Conservation (phyloP, 2,888 invertebrate species). For the Crocallis elinguaria region DNA sequence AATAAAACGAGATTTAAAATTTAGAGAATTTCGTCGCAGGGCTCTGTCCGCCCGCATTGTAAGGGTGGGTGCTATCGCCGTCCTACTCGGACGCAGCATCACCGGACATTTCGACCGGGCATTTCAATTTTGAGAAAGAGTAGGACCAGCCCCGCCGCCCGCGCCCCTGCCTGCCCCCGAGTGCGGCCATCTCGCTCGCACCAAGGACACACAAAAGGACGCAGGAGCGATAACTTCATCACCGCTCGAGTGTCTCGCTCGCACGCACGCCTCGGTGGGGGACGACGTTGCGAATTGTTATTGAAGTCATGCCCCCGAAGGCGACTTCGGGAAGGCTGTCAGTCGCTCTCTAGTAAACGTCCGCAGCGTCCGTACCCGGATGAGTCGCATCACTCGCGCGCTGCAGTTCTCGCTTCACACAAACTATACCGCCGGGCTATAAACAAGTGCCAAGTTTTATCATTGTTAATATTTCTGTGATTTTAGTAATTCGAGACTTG, state of each 20-base stretch:
- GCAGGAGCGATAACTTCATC: constrained; percentile 86
- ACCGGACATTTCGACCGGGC: constrained; percentile 86
- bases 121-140: constrained; percentile 86
- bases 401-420: constrained; percentile 58
- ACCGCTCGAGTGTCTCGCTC: constrained; percentile 78
- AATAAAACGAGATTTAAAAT: constrained; percentile 75
- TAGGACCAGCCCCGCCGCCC: constrained; percentile 77
- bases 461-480: constrained; percentile 60
- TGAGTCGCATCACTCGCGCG: constrained; percentile 66
- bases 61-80: constrained; percentile 83
- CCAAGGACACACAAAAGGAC: constrained; percentile 85
- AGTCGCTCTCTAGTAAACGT: constrained; percentile 83
- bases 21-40: constrained; percentile 78
- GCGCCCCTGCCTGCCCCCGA: constrained; percentile 59
- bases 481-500: constrained; percentile 60
- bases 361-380: constrained; percentile 80
- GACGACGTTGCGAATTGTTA: constrained; percentile 85
- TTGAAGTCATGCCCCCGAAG: constrained; percentile 85
- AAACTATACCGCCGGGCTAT: constrained; percentile 65
- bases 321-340: constrained; percentile 85
- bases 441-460: constrained; percentile 73
- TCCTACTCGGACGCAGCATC: constrained; percentile 85
- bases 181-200: constrained; percentile 70
- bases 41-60: constrained; percentile 81
- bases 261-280: constrained; percentile 81